phyloP scores from a whole-genome alignment of 2,113 vertebrate genomes.

The Calonectris borealis region DNA sequence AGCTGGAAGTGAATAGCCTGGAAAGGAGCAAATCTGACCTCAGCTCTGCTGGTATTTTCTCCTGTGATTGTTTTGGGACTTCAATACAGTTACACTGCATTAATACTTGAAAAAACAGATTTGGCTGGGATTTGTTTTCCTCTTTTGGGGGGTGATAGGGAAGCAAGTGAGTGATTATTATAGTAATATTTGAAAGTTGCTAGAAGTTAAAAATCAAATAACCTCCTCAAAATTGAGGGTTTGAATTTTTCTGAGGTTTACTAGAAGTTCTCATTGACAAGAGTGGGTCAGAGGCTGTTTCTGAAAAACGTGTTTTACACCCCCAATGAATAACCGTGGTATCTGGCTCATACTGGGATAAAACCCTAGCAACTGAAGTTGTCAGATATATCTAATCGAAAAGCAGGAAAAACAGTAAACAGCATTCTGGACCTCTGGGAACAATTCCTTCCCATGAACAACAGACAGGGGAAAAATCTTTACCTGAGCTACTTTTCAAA shows the following conservation, averaged over 20 bases:
- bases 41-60: background rate
- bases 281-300: background rate
- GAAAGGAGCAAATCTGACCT: background rate
- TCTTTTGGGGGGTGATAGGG: background rate
- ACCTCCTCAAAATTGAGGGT: background rate
- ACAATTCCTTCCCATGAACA: background rate
- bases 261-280: background rate
- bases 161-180: background rate
- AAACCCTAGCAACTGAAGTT: background rate
- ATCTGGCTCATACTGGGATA: background rate
- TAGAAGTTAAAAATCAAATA: slow-evolving; percentile 6
- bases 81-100: background rate
- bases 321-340: background rate
- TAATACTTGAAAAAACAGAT: background rate
- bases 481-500: background rate
- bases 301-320: background rate
- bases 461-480: background rate
- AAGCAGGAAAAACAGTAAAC: slow-evolving; percentile 21
- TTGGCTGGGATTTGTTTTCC: background rate
- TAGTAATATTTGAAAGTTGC: background rate
- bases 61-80: background rate
- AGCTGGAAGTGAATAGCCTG: background rate
- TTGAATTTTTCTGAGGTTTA: background rate
- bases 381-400: background rate
- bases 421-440: slow-evolving; percentile 12